Conservation (phyloP, 2,888 invertebrate species). For the Hesperia comma region DNA sequence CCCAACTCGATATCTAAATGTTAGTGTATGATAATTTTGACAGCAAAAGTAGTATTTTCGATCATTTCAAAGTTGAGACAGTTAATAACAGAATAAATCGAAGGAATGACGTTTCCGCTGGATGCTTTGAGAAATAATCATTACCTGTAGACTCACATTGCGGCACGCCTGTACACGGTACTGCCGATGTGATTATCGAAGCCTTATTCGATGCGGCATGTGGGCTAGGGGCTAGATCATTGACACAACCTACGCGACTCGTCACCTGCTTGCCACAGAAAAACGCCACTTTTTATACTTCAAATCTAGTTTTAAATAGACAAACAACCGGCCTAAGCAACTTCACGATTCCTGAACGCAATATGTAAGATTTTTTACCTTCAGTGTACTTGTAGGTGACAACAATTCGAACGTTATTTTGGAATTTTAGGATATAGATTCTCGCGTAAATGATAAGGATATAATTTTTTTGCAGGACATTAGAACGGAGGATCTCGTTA, state of each 20-base stretch:
- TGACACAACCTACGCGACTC: conserved; percentile 82
- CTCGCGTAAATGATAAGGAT: conserved; percentile 15
- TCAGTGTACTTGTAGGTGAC: conserved; percentile 47
- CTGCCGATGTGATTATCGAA: conserved; percentile 74
- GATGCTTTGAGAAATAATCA: conserved; percentile 31
- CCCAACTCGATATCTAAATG: conserved; percentile 8
- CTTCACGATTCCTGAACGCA: conserved; percentile 28
- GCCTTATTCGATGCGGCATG: conserved; percentile 81
- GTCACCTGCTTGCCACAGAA: conserved; percentile 75
- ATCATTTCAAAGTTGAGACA: conserved; percentile 6
- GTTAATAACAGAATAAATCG: conserved; percentile 26
- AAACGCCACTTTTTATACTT: conserved; percentile 65
- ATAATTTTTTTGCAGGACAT: conserved; percentile 66
- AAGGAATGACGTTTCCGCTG: conserved; percentile 35
- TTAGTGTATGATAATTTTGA: conserved; percentile 24
- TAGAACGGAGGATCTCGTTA: conserved; percentile 78
- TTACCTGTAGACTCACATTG: conserved; percentile 33
- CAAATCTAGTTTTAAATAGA: conserved; percentile 72
- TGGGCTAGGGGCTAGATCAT: conserved; percentile 82
- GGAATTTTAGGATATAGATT: conserved; percentile 17
- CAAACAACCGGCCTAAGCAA: conserved; percentile 44
- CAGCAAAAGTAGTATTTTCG: conserved; percentile 34
- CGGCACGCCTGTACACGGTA: conserved; percentile 62
- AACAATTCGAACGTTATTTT: conserved; percentile 58
- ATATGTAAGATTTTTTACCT: conserved; percentile 41